Conservation (phyloP, 2,888 invertebrate species). For the Drosophila mimica region DNA sequence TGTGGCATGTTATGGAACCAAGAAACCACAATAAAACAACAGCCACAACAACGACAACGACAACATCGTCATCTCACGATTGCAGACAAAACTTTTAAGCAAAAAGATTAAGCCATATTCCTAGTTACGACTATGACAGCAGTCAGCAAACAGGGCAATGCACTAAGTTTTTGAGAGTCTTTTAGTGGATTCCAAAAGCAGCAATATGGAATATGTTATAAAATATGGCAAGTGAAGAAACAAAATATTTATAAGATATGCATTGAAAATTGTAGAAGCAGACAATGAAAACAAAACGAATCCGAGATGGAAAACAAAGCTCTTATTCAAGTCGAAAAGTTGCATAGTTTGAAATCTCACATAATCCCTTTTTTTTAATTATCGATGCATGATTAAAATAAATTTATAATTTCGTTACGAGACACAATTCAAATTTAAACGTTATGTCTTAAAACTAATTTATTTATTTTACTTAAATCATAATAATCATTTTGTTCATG, state of each 20-base stretch:
- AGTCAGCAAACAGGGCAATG: slow-evolving; percentile 46
- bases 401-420: no score
- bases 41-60: slow-evolving; percentile 19
- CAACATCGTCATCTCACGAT: slow-evolving; percentile 11
- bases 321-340: background rate
- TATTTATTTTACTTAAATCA: background rate
- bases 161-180: slow-evolving; percentile 46
- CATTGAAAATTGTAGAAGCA: background rate
- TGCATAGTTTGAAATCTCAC: background rate
- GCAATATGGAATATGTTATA: slow-evolving; percentile 45
- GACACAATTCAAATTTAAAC: background rate
- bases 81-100: slow-evolving; percentile 41
- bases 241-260: background rate
- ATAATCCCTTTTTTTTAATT: background rate
- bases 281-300: background rate
- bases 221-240: slow-evolving; percentile 28
- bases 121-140: slow-evolving; percentile 34
- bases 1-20: slow-evolving; percentile 64
- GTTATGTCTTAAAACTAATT: background rate
- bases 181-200: slow-evolving; percentile 33
- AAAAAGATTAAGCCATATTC: slow-evolving; percentile 54
- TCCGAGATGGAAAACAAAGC: background rate
- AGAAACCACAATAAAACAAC: slow-evolving; percentile 52
- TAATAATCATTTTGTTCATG: background rate
- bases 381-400: background rate